Base-by-base conservation (phyloP, 2,113 vertebrate genomes). In the Amblyornis subalaris region DNA sequence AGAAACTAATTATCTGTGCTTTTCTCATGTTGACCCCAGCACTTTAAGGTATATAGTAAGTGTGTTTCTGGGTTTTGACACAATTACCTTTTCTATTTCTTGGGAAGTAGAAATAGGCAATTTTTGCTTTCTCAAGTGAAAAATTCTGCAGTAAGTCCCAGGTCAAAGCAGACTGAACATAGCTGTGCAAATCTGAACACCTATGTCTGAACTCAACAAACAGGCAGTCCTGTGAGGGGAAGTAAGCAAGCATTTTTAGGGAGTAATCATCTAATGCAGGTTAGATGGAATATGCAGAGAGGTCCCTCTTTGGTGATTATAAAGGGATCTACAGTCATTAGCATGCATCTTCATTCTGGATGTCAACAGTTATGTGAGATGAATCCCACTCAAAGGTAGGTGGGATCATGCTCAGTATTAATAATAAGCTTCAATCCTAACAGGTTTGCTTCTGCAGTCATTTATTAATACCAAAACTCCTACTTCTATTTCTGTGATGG, bases 351-450 rank as follows among this genome's bases (percentile, higher is more conserved):
- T 69, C 13, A 29, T 89, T 88, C 50, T 85, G 35, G 33, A 64
- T 88, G 64, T 67, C 51, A 75, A 50, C 28, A 18, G 33, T 85
- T 85, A 23, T 24, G 33, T 66, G 82, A 94, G 70, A 85, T 85
- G 62, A 93, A 85, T 88, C 85, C 78, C 48, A 82, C 93, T 90
- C 92, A 95, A 14, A 75, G 42, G 74, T 95, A 93, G 88, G 90
- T 82, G 88, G 74, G 71, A 78, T 94, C 70, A 58, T 93, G 85
- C 70, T 89, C 48, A 60, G n/a, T 62, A 71, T 91, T 96, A 91
- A 85, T 88, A 90, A 92, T 70, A 73, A 94, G 29, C 31, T 66
- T 87, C 40, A 95, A 91, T 82, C 45, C 58, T 91, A 61, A 67
- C 44, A 82, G 23, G 16, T 65, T 91, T 93, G 45, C 53, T 88